These are phyloP conservation scores for Grus americana DNA, from an alignment of 2,113 vertebrate genomes.

Conservation along the genomic window DNA sequence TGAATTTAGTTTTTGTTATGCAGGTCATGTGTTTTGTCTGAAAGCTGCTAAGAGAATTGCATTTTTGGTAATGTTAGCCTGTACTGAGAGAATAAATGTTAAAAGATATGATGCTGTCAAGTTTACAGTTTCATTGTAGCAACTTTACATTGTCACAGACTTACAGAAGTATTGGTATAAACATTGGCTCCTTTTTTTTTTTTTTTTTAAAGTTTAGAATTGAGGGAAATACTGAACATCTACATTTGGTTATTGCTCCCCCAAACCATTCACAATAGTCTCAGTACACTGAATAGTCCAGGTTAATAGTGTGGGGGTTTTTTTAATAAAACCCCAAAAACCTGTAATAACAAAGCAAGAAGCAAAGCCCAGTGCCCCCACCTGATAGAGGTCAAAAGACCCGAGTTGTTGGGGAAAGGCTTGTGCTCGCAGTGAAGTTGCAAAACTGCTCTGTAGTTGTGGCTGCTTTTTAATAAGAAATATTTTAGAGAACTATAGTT, in stretches of 20 bases:
- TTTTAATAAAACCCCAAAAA: background rate
- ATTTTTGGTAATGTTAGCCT: background rate
- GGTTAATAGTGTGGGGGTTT: background rate
- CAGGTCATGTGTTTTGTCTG: background rate
- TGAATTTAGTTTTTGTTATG: background rate
- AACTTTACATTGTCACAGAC: background rate
- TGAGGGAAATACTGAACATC: background rate
- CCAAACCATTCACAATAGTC: background rate
- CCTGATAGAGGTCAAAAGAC: background rate
- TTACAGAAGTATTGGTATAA: background rate
- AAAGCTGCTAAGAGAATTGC: slow-evolving; percentile 31
- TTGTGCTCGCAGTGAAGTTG: background rate
- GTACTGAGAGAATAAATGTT: background rate
- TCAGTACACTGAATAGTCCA: background rate
- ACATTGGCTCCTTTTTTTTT: no score
- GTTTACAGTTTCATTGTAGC: background rate
- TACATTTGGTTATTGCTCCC: background rate
- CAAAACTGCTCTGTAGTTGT: background rate
- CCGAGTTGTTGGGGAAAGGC: background rate
- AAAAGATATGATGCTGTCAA: background rate
- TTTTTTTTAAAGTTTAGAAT: background rate
- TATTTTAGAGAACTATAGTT: background rate
- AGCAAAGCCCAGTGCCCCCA: background rate
- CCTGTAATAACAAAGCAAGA: background rate
- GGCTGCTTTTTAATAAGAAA: background rate